phyloP scores from a whole-genome alignment of 64 coral and sea anemone genomes.

The Montipora cactus region DNA sequence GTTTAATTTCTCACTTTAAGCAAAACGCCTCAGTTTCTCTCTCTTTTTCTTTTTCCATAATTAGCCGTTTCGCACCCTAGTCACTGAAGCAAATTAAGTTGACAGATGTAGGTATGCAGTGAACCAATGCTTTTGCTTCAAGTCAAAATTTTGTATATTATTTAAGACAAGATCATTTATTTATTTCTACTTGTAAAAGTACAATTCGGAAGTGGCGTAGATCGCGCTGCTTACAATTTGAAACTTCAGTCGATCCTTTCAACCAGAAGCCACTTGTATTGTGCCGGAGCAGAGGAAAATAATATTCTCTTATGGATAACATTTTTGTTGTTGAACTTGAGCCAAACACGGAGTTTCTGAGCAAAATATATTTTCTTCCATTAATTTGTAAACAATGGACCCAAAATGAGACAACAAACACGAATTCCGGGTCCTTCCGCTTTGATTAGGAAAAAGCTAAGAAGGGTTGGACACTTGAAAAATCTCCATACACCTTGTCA shows the following conservation, averaged over 20 bases:
- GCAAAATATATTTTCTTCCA: neutral
- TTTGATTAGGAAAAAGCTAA: neutral
- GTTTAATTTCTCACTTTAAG: neutral
- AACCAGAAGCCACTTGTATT: neutral
- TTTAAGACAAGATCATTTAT: neutral
- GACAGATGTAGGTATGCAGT: too few species aligned
- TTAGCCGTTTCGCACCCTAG: neutral
- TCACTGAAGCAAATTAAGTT: too few species aligned
- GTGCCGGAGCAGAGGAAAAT: neutral
- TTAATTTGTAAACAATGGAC: slow-evolving; percentile 5
- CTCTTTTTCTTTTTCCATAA: neutral
- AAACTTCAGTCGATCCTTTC: neutral
- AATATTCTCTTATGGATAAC: neutral
- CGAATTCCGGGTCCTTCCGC: neutral
- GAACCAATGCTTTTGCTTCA: too few species aligned
- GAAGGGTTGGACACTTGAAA: too few species aligned
- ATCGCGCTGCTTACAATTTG: neutral
- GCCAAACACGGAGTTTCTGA: neutral
- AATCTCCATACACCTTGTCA: too few species aligned
- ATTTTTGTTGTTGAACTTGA: neutral
- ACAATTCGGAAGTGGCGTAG: neutral
- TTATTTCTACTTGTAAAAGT: neutral
- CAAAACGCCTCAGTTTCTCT: neutral
- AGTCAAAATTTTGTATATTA: too few species aligned
- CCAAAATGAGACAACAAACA: neutral